phyloP scores from a whole-genome alignment of 2,113 vertebrate species.

The Calyptomena viridis region DNA sequence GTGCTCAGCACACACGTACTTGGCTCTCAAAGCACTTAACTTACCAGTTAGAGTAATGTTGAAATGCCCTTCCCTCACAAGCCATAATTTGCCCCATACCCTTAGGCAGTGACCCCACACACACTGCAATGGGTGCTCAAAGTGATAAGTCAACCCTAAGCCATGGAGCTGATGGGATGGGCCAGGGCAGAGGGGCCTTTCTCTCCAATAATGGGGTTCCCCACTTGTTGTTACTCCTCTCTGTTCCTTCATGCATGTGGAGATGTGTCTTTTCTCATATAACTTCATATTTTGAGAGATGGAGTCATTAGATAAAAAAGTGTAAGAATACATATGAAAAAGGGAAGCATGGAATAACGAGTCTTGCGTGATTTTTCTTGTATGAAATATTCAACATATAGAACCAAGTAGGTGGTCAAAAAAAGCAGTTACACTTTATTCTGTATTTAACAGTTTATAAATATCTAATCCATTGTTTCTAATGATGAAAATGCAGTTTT shows the following conservation, averaged over 20 bases:
- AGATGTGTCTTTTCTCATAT: neutral
- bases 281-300: neutral
- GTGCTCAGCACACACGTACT: neutral
- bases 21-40: neutral
- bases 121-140: accelerated
- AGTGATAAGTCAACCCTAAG: neutral
- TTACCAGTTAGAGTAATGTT: accelerated
- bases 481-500: neutral
- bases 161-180: neutral
- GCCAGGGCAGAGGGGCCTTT: neutral
- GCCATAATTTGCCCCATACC: neutral
- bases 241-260: accelerated
- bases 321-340: neutral
- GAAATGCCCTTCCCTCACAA: neutral
- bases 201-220: neutral
- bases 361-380: neutral
- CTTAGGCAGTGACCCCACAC: neutral
- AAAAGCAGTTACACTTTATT: neutral
- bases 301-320: neutral
- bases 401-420: neutral
- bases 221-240: accelerated
- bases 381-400: neutral
- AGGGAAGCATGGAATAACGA: neutral
- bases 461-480: neutral
- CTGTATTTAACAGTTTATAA: neutral